Base-by-base conservation (phyloP, 2,797 vertebrate genomes). In the Caiman crocodilus region DNA sequence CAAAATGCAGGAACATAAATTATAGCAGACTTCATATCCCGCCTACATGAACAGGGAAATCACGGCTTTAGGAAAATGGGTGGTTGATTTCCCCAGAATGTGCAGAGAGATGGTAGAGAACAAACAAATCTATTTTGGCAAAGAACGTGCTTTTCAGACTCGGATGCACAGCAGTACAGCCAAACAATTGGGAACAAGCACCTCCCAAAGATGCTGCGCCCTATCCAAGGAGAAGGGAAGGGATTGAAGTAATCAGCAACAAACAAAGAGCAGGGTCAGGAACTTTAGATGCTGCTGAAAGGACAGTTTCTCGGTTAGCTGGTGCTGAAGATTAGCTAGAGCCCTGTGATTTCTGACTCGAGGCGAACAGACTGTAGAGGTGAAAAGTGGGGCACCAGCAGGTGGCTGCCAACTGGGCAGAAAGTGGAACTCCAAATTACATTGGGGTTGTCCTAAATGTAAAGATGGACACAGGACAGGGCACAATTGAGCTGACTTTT, bases 281-380 rank as follows among this genome's bases (percentile, higher is more conserved):
- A 90, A 56, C 15, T 94, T 67, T 94, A 96, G 94, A 56, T 92
- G 93, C 65, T 92, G 57, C 85, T 87, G 82, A 79, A 86, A 20
- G 60, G 78, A 25, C 94, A 93, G 75, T 79, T 75, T 83, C 84
- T 85, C 30, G 16, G 84, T 28, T 85, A 65, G 59, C 56, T 3
- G 50, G 56, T 75, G 61, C 7, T 71, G 67, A 50, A 85, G 90
- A 57, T 58, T 87, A 88, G 64, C 85, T 88, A 88, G 57, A 75
- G 84, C 84, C 90, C 88, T 73, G 50, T 7, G 3, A 58, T 23
- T 94, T 92, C 80, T 92, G 82, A 79, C 76, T 82, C 76, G 93
- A 83, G 89, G 75, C 42, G 4, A 88, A 7, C 0, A 0, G 42
- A 75, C 84, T 91, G 92, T 90, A 85, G 94, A 79, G 85, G 91